Evolutionary conservation across 2,113 vertebrate genomes (phyloP).

Genomic region (Prochilodus magdalenae): DNA sequence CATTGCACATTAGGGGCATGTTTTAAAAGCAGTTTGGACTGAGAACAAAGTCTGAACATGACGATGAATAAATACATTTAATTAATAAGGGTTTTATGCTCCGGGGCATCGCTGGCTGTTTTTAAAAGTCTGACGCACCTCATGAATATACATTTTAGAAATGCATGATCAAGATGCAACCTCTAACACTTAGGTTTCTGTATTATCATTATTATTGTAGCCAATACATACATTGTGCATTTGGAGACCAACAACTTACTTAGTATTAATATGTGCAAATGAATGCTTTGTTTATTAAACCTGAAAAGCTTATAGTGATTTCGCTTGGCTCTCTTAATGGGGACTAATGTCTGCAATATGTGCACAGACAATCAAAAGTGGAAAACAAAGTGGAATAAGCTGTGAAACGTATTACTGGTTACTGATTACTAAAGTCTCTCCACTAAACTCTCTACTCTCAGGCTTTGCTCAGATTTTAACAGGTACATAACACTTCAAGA

Average conservation of each 20-base stretch:
- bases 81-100: constrained; percentile 72
- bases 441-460: too few species aligned
- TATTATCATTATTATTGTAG: constrained; percentile 66
- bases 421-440: background rate
- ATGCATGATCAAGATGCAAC: constrained; percentile 74
- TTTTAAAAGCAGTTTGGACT: constrained; percentile 70
- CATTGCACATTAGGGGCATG: constrained; percentile 14
- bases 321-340: constrained; percentile 19
- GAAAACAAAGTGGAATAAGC: background rate
- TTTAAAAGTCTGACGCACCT: constrained; percentile 72
- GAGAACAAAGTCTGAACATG: constrained; percentile 68
- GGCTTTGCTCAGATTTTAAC: too few species aligned
- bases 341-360: background rate
- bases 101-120: constrained; percentile 64
- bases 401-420: background rate
- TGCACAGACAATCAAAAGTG: constrained; percentile 17
- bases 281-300: constrained; percentile 74
- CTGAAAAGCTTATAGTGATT: constrained; percentile 61
- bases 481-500: background rate
- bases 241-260: constrained; percentile 63
- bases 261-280: constrained; percentile 78
- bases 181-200: constrained; percentile 74
- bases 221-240: constrained; percentile 63
- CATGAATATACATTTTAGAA: constrained; percentile 79
- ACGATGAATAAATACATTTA: constrained; percentile 79